Evolutionary conservation across 2,888 invertebrate species (phyloP).

Genomic region (Onthophagus sagittarius): DNA sequence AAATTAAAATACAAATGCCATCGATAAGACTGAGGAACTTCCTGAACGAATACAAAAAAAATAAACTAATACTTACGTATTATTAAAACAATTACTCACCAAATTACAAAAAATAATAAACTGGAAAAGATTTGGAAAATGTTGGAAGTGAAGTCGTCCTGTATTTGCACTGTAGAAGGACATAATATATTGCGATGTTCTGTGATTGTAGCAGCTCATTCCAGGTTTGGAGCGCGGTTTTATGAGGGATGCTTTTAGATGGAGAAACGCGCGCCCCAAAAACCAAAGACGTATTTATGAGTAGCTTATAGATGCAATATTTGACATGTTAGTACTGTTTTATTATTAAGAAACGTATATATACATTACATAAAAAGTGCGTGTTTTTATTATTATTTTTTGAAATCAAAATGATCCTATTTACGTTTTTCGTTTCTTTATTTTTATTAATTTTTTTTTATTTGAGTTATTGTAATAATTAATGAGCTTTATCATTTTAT

Average conservation of each 20-base stretch:
- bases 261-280: slow-evolving; percentile 16
- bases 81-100: slow-evolving; percentile 10
- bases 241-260: not conserved
- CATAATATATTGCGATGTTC: slow-evolving; percentile 19
- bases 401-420: not conserved
- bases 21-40: slow-evolving; percentile 26
- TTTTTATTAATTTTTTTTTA: not conserved
- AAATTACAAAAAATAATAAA: slow-evolving; percentile 3
- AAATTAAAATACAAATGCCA: slow-evolving; percentile 21
- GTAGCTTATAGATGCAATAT: slow-evolving; percentile 26
- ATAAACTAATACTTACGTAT: no score
- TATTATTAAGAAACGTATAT: slow-evolving; percentile 22
- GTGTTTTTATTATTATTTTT: slow-evolving; percentile 5
- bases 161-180: slow-evolving; percentile 9
- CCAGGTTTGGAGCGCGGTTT: slow-evolving; percentile 19
- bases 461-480: not conserved
- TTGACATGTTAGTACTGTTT: slow-evolving; percentile 24
- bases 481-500: not conserved
- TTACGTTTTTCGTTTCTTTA: not conserved
- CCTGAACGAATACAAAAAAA: slow-evolving; percentile 13
- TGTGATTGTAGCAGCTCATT: slow-evolving; percentile 26
- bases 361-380: slow-evolving; percentile 6
- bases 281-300: slow-evolving; percentile 26
- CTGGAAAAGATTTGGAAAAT: not conserved
- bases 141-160: not conserved